Conservation (phyloP, 2,888 invertebrate genomes). For the Drosophila borealis region DNA sequence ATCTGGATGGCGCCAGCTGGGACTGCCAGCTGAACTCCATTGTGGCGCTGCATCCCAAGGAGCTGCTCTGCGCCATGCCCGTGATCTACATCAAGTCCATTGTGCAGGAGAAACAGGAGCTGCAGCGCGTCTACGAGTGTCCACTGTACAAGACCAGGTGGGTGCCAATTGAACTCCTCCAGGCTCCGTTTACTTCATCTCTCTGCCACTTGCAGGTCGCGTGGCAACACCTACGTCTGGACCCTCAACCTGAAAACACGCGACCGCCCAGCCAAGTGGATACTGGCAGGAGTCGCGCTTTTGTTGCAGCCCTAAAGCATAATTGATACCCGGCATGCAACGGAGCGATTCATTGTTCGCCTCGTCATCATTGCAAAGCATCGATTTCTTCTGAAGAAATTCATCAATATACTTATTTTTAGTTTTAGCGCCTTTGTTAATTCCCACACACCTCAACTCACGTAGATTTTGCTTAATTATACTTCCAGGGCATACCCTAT, state of each 20-base stretch:
- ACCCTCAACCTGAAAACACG: constrained; percentile 96
- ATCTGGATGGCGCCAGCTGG: constrained; percentile 98
- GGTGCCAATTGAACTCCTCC: constrained; percentile 10
- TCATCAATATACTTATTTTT: constrained; percentile 8
- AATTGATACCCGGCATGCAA: neutral
- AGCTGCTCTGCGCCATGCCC: constrained; percentile 95
- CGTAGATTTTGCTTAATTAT: constrained; percentile 27
- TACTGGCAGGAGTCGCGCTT: constrained; percentile 96
- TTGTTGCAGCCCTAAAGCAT: constrained; percentile 89
- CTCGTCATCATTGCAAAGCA: neutral
- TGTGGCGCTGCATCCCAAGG: constrained; percentile 94
- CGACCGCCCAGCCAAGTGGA: constrained; percentile 96
- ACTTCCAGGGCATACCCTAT: neutral
- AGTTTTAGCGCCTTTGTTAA: constrained; percentile 22
- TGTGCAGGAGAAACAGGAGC: constrained; percentile 95
- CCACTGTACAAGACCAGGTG: constrained; percentile 96
- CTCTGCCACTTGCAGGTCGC: constrained; percentile 85
- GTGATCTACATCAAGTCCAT: constrained; percentile 96
- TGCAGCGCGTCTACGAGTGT: constrained; percentile 94
- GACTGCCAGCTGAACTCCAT: constrained; percentile 92
- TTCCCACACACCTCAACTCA: constrained; percentile 16
- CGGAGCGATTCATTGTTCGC: constrained; percentile 3
- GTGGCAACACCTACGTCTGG: constrained; percentile 98
- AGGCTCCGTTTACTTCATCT: neutral
- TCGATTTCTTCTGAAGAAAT: neutral